phyloP scores from a whole-genome alignment of 2,797 vertebrate species.

The Australoheros facetus region DNA sequence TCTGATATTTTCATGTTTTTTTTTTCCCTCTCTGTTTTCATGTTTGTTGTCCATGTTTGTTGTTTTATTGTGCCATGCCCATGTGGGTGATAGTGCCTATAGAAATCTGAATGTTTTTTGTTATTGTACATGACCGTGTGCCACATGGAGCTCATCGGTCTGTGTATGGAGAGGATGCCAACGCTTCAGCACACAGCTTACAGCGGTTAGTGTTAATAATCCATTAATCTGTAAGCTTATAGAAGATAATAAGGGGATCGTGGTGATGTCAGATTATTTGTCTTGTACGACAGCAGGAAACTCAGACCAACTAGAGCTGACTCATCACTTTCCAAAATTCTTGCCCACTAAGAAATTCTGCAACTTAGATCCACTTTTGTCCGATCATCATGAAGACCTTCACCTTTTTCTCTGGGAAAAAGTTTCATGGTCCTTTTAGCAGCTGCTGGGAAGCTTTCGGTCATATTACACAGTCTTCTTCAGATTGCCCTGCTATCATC shows the following conservation, averaged over 20 bases:
- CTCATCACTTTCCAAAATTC: not conserved
- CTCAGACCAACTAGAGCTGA: not conserved
- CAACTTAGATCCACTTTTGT: not conserved
- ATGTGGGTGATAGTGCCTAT: slow-evolving; percentile 42
- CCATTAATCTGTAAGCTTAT: not conserved
- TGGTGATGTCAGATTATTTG: not conserved
- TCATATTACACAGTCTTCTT: not conserved
- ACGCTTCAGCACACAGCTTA: slow-evolving; percentile 38
- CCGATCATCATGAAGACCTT: not conserved
- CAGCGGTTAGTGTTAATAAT: not conserved
- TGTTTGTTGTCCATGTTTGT: slow-evolving; percentile 1
- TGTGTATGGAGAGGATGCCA: not conserved
- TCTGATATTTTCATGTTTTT: not conserved
- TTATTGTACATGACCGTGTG: slow-evolving; percentile 9
- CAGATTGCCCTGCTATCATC: too few relatives aligned
- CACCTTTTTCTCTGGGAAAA: not conserved
- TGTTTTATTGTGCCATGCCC: slow-evolving; percentile 48
- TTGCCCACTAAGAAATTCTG: not conserved
- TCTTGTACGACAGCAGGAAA: not conserved
- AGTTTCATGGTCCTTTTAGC: not conserved
- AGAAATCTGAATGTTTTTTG: slow-evolving; percentile 41
- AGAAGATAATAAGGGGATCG: not conserved
- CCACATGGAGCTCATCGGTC: not conserved
- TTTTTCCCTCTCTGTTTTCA: slow-evolving; percentile 10
- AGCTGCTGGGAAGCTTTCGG: not conserved